Percentiles rank a stretch among this genome's conserved stretches.
Evolutionary conservation across 2,113 vertebrate genomes (phyloP).

Genomic region (Garra rufa): DNA sequence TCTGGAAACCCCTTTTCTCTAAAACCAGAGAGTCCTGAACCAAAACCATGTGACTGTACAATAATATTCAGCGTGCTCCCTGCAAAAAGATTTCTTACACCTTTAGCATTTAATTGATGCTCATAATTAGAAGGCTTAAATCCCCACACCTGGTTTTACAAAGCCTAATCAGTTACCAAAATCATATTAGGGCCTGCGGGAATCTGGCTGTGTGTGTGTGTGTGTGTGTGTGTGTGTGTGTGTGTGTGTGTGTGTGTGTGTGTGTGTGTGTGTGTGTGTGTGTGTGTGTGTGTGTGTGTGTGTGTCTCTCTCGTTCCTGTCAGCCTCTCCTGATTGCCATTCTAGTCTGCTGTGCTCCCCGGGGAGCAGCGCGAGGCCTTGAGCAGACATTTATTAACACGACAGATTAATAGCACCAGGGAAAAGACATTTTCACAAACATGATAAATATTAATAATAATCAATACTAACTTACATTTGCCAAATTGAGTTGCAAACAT

Average conservation of each 20-base stretch:
- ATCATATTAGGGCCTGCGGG: conserved; percentile 50
- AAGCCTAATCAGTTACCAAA: conserved; percentile 57
- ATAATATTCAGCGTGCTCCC: conserved; percentile 26
- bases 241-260: conserved; percentile 1
- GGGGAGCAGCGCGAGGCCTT: conserved; percentile 68
- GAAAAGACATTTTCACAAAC: conserved; percentile 84
- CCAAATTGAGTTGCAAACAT: conserved; percentile 80
- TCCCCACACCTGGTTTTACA: conserved; percentile 50
- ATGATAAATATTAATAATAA: conserved; percentile 95
- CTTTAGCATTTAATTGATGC: conserved; percentile 49
- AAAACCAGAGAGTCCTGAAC: background rate
- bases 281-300: conserved; percentile 52
- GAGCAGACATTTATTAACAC: conserved; percentile 84
- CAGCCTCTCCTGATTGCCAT: conserved; percentile 77
- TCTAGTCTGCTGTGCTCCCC: conserved; percentile 75
- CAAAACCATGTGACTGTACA: background rate
- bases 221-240: conserved; percentile 53
- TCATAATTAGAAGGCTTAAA: conserved; percentile 53
- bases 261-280: conserved; percentile 49
- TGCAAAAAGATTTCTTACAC: conserved; percentile 34
- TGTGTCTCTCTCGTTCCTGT: conserved; percentile 67
- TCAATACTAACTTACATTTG: conserved; percentile 86
- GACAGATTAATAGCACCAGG: conserved; percentile 87
- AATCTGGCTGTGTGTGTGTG: conserved; percentile 5
- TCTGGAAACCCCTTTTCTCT: background rate